phyloP scores from a whole-genome alignment of 2,888 invertebrate genomes.

The Busseola fusca region DNA sequence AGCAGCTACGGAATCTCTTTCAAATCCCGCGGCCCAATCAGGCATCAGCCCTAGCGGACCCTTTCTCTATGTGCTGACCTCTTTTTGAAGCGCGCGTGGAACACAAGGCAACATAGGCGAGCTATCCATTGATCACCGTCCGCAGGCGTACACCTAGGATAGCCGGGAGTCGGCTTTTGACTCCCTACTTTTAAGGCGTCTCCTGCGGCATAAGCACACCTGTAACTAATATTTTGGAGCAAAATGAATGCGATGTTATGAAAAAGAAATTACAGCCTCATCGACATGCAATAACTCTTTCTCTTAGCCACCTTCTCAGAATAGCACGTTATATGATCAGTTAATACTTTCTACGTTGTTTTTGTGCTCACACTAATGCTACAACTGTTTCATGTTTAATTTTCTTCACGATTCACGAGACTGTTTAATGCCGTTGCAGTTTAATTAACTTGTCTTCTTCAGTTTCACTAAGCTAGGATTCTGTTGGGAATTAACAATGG shows the following conservation, averaged over 20 bases:
- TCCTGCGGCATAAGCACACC: no score
- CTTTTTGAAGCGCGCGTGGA: no score
- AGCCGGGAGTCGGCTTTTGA: no score
- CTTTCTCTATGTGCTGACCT: no score
- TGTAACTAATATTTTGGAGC: no score
- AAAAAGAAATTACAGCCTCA: neutral
- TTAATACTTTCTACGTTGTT: conserved; percentile 44
- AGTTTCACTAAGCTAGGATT: neutral
- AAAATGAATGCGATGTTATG: neutral
- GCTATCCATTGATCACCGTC: no score
- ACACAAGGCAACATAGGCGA: no score
- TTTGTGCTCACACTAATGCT: conserved; percentile 19
- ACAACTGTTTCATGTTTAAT: conserved; percentile 28
- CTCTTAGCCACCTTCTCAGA: conserved; percentile 34
- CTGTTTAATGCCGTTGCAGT: neutral
- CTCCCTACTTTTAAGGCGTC: no score
- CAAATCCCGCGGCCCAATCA: no score
- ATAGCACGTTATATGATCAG: conserved; percentile 29
- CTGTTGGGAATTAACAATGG: neutral
- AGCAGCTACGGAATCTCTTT: no score
- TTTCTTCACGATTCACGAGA: conserved; percentile 3
- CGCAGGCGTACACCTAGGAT: no score
- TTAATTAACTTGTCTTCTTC: neutral
- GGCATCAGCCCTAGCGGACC: no score
- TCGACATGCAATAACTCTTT: conserved; percentile 41